phyloP scores from a whole-genome alignment of 2,113 vertebrate species.

The Camelus bactrianus region DNA sequence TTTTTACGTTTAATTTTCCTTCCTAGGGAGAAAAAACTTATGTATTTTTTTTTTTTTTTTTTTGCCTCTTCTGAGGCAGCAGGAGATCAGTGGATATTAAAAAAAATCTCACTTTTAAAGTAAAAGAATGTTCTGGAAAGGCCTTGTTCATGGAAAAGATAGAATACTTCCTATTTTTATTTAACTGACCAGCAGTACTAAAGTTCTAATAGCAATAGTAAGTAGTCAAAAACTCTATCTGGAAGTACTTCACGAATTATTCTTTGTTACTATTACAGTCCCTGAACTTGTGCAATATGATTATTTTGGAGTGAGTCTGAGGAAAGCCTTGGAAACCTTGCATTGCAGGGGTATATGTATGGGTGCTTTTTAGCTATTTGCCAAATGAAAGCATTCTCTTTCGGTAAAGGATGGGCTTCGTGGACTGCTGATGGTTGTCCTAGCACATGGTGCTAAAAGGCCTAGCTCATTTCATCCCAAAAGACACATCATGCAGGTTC shows the following conservation, averaged over 20 bases:
- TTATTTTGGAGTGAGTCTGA: background rate
- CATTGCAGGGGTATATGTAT: background rate
- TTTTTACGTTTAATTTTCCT: background rate
- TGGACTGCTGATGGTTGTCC: background rate
- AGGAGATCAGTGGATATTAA: conserved; percentile 6
- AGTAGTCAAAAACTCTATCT: conserved; percentile 42
- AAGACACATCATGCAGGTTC: conserved; percentile 5
- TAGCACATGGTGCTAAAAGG: background rate
- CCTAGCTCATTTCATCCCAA: background rate
- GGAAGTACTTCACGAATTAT: conserved; percentile 31
- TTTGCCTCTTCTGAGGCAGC: conserved; percentile 8
- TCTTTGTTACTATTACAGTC: conserved; percentile 1
- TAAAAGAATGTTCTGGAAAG: conserved; percentile 19
- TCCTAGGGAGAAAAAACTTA: background rate
- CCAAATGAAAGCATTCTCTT: background rate
- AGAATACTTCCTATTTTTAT: conserved; percentile 33
- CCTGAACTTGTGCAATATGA: conserved; percentile 8
- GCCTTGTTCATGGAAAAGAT: conserved; percentile 36
- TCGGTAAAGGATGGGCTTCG: background rate
- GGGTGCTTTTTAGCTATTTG: background rate
- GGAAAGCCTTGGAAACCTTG: background rate
- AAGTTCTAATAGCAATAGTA: conserved; percentile 62
- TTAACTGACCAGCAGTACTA: conserved; percentile 75
- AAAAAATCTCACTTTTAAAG: background rate
- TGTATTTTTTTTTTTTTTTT: background rate